Conservation (phyloP, 2,113 vertebrate species). For the Pelmatolapia mariae region DNA sequence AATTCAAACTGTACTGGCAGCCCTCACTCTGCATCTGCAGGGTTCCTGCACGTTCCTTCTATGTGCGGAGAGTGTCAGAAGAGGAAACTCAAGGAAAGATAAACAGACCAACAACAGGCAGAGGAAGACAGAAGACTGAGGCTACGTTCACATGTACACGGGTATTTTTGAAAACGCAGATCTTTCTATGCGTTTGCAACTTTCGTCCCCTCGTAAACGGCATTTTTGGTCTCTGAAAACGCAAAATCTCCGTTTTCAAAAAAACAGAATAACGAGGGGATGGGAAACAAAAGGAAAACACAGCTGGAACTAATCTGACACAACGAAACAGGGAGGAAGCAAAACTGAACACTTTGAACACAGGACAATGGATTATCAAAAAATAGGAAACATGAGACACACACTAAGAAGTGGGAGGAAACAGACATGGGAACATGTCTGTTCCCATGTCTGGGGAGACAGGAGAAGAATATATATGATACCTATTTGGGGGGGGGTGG, state of each 20-base stretch:
- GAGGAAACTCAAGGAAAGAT: neutral
- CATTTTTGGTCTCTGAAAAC: accelerated
- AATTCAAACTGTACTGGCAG: neutral
- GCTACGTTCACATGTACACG: neutral
- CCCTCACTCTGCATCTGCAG: neutral
- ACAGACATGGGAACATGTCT: neutral
- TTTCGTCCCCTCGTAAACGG: neutral
- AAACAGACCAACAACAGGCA: neutral
- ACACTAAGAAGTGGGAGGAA: neutral
- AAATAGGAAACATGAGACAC: neutral
- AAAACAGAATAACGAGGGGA: neutral
- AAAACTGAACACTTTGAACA: neutral
- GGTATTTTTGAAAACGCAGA: neutral
- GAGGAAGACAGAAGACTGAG: neutral
- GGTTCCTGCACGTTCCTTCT: neutral
- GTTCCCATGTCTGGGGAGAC: neutral
- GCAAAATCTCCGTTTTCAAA: neutral
- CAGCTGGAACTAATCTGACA: neutral
- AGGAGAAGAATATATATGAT: no score
- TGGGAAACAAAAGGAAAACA: neutral
- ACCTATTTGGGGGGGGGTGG: no score
- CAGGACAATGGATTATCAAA: neutral
- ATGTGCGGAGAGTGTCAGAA: neutral
- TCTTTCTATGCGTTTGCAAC: neutral
- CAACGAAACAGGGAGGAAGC: neutral